Base-by-base conservation (phyloP, 2,888 invertebrate genomes). In the Adineta ricciae region DNA sequence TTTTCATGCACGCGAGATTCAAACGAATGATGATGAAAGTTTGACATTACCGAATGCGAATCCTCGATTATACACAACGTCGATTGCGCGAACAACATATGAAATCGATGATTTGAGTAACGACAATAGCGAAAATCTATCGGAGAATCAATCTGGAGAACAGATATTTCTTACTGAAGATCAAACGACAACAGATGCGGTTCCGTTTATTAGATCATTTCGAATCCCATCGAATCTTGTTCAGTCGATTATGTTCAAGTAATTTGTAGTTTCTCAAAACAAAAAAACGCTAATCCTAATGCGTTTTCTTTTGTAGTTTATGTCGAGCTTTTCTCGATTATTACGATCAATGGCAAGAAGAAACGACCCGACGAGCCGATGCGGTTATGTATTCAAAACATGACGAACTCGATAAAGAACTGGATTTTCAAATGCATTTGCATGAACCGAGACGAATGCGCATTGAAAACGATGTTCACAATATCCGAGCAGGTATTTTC, bases 401-500 rank as follows among this genome's bases (percentile, higher is more conserved):
- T 87, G 90, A 90, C 86, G 90, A 90, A 86, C 87, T 90, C 85
- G 89, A 90, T 88, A 89, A 89, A 87, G 90, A 90, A 87, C 87
- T 90, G 73, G 90, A 90, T 85, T 87, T 90, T 24, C 88, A 90
- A 50, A 87, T 89, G 19, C 90, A 90, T 86, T 88, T 90, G 11
- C 90, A 90, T 87, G 88, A 89, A 86, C 90, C 90, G 3, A 87
- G 90, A 56, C 85, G 88, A 7, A 87, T 88, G 24, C 87, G 90
- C 41, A 89, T 89, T 19, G 90, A 90, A 85, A 87, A 88, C 84
- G 90, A 90, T 86, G 89, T 90, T 9, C 90, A 90, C 86, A 90
- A 90, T 87, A 90, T 90, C 78, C 87, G 90, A 85, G 90, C 90
- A 85, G 90, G 90, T 90, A n/a, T n/a, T n/a, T n/a, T n/a, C n/a